A percentile compares a stretch with the other conserved stretches of the same genome.
Evolutionary conservation across 2,888 invertebrate genomes (phyloP).

Genomic region (Stictocephala bisonia): DNA sequence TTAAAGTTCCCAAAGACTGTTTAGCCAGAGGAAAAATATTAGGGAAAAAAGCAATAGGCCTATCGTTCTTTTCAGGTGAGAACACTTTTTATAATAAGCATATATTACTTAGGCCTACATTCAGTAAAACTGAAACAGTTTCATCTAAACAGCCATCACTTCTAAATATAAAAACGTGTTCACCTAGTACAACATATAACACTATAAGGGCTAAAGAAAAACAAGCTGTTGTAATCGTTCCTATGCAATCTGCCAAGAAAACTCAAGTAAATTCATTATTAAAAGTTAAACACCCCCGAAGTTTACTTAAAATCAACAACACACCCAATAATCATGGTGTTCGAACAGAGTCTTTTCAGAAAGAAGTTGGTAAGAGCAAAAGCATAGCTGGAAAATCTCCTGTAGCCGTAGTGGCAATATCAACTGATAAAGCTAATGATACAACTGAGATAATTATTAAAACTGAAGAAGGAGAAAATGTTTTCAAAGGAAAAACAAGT

Average conservation of each 20-base stretch:
- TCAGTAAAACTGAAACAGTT: too few relatives aligned
- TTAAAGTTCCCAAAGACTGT: slow-evolving; percentile 45
- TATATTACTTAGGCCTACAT: too few relatives aligned
- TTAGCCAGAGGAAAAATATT: slow-evolving; percentile 46
- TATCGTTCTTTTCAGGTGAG: slow-evolving; percentile 20
- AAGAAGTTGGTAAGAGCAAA: neutral
- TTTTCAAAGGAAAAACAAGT: slow-evolving; percentile 64
- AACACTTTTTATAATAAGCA: neutral
- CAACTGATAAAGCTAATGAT: slow-evolving; percentile 64
- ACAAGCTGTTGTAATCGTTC: neutral
- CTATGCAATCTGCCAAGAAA: neutral
- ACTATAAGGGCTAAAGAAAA: too few relatives aligned
- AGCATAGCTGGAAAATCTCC: neutral
- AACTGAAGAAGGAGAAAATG: slow-evolving; percentile 63
- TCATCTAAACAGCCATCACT: too few relatives aligned
- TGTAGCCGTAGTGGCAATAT: slow-evolving; percentile 65
- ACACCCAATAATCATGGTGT: neutral
- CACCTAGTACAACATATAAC: too few relatives aligned
- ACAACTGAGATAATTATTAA: slow-evolving; percentile 65
- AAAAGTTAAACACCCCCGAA: neutral
- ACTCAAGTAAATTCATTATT: neutral
- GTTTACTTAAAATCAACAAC: neutral
- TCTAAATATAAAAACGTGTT: too few relatives aligned
- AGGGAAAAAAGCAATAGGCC: slow-evolving; percentile 30
- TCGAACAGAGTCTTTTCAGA: neutral